Conservation (phyloP, 2,113 vertebrate species). For the Grammomys surdaster region DNA sequence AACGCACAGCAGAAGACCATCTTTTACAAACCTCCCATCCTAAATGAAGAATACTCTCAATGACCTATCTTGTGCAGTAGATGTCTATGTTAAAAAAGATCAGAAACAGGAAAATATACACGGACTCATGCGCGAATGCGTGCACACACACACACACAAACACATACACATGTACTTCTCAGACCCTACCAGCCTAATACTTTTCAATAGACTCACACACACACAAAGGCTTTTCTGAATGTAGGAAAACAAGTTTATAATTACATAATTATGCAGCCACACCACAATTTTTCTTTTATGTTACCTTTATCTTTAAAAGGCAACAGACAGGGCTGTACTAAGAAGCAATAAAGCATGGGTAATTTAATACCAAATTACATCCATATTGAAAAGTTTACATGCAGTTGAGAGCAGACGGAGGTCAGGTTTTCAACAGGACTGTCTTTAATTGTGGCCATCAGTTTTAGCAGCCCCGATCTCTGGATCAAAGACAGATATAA, state of each 20-base stretch:
- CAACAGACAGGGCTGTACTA: constrained; percentile 89
- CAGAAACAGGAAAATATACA: background rate
- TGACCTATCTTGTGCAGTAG: constrained; percentile 33
- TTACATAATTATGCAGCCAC: constrained; percentile 89
- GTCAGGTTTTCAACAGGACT: constrained; percentile 90
- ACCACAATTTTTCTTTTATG: constrained; percentile 89
- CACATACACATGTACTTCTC: constrained; percentile 54
- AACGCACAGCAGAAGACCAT: background rate
- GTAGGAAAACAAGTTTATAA: constrained; percentile 88
- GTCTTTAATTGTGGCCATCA: constrained; percentile 91
- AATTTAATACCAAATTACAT: constrained; percentile 98
- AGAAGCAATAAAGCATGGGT: constrained; percentile 95
- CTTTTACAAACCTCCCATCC: background rate
- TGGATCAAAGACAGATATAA: constrained; percentile 90
- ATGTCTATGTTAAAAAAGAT: constrained; percentile 71
- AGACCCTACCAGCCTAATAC: constrained; percentile 69
- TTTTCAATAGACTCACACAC: constrained; percentile 75
- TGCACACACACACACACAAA: background rate
- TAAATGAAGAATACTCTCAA: background rate
- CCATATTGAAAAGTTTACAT: constrained; percentile 96
- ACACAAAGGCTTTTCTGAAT: constrained; percentile 82
- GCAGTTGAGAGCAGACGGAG: constrained; percentile 91
- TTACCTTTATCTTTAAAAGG: constrained; percentile 89
- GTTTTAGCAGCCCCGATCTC: constrained; percentile 88
- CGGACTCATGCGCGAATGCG: background rate